These are phyloP conservation scores for Sebastes baramenuke DNA, from an alignment of 2,797 vertebrate species.

Conservation along the genomic window DNA sequence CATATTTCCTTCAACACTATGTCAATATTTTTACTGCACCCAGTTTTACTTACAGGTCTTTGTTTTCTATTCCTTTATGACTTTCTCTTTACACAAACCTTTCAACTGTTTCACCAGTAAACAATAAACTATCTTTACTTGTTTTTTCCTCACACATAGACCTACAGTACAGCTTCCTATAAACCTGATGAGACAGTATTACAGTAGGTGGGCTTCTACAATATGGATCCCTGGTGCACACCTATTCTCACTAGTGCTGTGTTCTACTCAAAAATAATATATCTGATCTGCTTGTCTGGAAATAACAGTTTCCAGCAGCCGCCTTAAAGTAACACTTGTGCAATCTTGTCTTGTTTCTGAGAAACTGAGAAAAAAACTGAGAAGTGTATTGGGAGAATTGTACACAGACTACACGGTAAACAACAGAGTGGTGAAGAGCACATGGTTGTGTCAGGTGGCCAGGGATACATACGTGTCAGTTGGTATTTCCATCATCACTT, in stretches of 20 bases:
- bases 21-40: neutral
- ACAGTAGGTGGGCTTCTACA: slow-evolving; percentile 3
- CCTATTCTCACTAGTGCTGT: neutral
- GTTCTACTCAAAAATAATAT: slow-evolving; percentile 26
- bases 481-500: neutral
- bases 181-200: slow-evolving; percentile 15
- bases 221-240: neutral
- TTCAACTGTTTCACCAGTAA: neutral
- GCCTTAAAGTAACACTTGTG: slow-evolving; percentile 25
- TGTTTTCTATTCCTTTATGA: neutral
- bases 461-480: neutral
- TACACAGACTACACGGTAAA: neutral
- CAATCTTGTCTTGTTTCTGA: slow-evolving; percentile 27
- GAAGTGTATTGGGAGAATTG: neutral
- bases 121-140: slow-evolving; percentile 6
- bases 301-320: slow-evolving; percentile 36
- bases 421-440: neutral
- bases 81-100: neutral
- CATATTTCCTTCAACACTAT: neutral
- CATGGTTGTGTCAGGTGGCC: neutral
- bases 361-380: slow-evolving; percentile 2
- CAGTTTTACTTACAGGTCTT: neutral
- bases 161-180: neutral
- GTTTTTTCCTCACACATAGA: neutral
- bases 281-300: slow-evolving; percentile 33